A percentile compares a stretch with the other conserved stretches of the same genome.
These are phyloP conservation scores for Clunio marinus DNA, from an alignment of 2,888 invertebrate species.

Conservation along the genomic window DNA sequence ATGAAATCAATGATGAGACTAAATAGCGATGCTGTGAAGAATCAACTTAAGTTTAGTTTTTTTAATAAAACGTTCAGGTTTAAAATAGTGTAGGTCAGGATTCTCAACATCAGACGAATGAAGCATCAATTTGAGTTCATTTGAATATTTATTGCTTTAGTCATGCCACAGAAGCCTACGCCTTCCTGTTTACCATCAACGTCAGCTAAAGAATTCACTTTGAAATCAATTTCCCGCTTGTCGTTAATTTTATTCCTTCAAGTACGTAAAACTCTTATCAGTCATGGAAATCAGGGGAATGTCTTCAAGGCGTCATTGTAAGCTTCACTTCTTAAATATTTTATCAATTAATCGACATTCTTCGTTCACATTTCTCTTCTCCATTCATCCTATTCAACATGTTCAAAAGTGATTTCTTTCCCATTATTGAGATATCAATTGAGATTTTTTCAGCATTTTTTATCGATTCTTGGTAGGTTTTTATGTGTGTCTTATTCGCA, in stretches of 20 bases:
- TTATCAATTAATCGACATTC: slow-evolving; percentile 5
- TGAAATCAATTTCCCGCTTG: slow-evolving; percentile 10
- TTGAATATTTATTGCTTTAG: slow-evolving; percentile 5
- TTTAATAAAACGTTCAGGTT: neutral
- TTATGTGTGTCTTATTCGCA: neutral
- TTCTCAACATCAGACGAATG: neutral
- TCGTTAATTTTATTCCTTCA: slow-evolving; percentile 1
- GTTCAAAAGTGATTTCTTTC: neutral
- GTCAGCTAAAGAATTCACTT: neutral
- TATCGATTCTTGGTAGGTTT: too few species aligned
- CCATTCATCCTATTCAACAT: neutral
- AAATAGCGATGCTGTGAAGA: neutral
- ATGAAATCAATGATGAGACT: neutral
- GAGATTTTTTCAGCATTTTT: too few species aligned
- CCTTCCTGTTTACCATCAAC: too few species aligned
- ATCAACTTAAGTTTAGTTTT: neutral
- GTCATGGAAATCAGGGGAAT: neutral
- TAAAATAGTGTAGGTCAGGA: slow-evolving; percentile 1
- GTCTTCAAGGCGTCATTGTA: neutral
- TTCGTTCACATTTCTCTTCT: neutral
- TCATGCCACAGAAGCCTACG: neutral
- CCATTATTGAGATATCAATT: slow-evolving; percentile 16
- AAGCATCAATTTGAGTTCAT: neutral
- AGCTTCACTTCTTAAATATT: neutral
- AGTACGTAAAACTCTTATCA: neutral